phyloP scores from a whole-genome alignment of 2,113 vertebrate genomes.

The Carassius gibelio region DNA sequence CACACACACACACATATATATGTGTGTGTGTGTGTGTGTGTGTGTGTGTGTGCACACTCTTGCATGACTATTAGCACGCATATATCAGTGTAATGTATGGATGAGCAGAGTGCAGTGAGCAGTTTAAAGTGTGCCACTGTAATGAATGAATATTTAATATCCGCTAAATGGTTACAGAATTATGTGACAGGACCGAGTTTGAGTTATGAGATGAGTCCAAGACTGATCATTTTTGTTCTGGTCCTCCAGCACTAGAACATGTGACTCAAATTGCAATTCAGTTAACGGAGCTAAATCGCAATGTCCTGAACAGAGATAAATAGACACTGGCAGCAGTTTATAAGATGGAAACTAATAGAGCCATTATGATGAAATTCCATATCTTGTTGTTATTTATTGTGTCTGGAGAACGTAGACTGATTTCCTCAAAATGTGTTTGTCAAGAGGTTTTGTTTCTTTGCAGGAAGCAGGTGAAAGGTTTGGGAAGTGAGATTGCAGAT shows the following conservation, averaged over 20 bases:
- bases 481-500: slow-evolving; percentile 51
- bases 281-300: slow-evolving; percentile 8
- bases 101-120: slow-evolving; percentile 11
- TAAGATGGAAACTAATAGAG: slow-evolving; percentile 9
- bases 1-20: no score
- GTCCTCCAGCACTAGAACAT: slow-evolving; percentile 22
- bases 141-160: slow-evolving; percentile 41
- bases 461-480: slow-evolving; percentile 48
- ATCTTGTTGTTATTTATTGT: slow-evolving; percentile 25
- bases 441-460: neutral
- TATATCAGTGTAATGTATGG: slow-evolving; percentile 22
- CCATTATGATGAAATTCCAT: slow-evolving; percentile 15
- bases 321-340: neutral
- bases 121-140: slow-evolving; percentile 17
- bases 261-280: slow-evolving; percentile 32
- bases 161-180: slow-evolving; percentile 34
- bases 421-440: slow-evolving; percentile 13
- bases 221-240: slow-evolving; percentile 27
- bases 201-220: slow-evolving; percentile 29
- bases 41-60: neutral
- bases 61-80: slow-evolving; percentile 13
- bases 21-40: no score
- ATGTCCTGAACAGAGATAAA: slow-evolving; percentile 16
- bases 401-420: slow-evolving; percentile 24
- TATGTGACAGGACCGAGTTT: slow-evolving; percentile 17